Percentiles rank a stretch among this genome's conserved stretches.
These are phyloP conservation scores for Corythornis leucogaster DNA, from an alignment of 2,797 vertebrate genomes.

Conservation along the genomic window DNA sequence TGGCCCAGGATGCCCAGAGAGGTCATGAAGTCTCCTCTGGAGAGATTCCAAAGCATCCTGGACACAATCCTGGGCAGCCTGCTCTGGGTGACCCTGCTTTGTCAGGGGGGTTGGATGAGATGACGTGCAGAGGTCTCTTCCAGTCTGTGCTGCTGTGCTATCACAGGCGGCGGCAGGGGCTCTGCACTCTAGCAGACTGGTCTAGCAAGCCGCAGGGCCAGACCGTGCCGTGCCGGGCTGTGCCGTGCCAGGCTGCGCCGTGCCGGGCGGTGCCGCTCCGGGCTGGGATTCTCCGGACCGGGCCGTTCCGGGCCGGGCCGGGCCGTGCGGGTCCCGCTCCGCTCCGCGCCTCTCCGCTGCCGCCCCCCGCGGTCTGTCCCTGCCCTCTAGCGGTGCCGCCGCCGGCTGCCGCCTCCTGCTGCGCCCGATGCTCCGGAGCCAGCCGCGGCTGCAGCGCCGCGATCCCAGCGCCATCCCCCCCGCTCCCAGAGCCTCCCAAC, in stretches of 20 bases:
- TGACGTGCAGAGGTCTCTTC: background rate
- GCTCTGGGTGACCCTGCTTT: background rate
- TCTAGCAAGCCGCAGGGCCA: background rate
- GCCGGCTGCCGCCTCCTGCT: background rate
- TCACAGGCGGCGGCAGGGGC: background rate
- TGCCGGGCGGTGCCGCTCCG: too few species aligned
- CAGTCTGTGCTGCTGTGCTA: background rate
- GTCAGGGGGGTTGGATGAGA: background rate
- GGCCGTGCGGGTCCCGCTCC: background rate
- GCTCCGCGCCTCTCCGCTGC: background rate
- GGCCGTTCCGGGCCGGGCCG: too few species aligned
- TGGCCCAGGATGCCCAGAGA: background rate
- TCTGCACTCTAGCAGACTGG: too few species aligned
- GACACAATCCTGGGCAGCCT: background rate
- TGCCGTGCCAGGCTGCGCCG: too few species aligned
- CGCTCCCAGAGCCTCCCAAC: too few species aligned
- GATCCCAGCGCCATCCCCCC: background rate
- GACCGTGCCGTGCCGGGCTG: background rate
- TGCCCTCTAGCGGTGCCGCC: slow-evolving; percentile 50
- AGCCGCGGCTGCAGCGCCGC: background rate
- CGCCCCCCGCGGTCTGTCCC: background rate
- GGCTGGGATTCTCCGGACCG: too few species aligned
- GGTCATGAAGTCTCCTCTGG: background rate
- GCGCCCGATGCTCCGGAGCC: background rate
- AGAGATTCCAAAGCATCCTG: background rate